These are phyloP conservation scores for Slavum lentiscoides DNA, from an alignment of 2,888 invertebrate genomes.

Conservation along the genomic window DNA sequence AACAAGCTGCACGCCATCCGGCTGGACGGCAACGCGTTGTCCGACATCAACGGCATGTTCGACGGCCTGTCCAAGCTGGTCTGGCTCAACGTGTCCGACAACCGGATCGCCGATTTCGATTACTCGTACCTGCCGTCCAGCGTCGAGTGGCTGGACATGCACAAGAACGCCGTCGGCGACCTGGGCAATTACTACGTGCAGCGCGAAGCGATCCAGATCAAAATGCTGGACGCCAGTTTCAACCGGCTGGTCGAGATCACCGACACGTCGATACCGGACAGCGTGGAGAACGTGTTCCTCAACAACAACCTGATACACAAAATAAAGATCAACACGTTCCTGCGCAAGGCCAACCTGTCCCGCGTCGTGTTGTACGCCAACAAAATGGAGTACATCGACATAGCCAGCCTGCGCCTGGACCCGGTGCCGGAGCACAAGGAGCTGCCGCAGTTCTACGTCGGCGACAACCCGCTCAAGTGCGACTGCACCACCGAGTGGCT, in stretches of 20 bases:
- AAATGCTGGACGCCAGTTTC: slow-evolving; percentile 86
- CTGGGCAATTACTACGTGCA: slow-evolving; percentile 76
- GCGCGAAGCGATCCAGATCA: slow-evolving; percentile 72
- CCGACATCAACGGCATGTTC: slow-evolving; percentile 82
- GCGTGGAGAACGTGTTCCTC: slow-evolving; percentile 81
- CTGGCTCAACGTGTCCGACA: slow-evolving; percentile 91
- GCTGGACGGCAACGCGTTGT: slow-evolving; percentile 81
- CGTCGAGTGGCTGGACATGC: slow-evolving; percentile 86
- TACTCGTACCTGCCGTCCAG: slow-evolving; percentile 82
- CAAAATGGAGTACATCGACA: slow-evolving; percentile 86
- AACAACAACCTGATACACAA: slow-evolving; percentile 85
- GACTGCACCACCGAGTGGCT: slow-evolving; percentile 96
- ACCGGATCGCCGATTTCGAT: slow-evolving; percentile 85
- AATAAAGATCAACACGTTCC: slow-evolving; percentile 86
- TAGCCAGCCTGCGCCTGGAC: slow-evolving; percentile 83
- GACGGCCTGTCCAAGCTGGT: slow-evolving; percentile 79
- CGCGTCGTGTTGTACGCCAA: slow-evolving; percentile 91
- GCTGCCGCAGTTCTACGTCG: slow-evolving; percentile 88
- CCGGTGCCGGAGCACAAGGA: slow-evolving; percentile 77
- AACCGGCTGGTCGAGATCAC: slow-evolving; percentile 81
- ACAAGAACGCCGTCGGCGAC: slow-evolving; percentile 81
- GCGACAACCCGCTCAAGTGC: slow-evolving; percentile 91
- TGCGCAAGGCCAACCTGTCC: slow-evolving; percentile 85
- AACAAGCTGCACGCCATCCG: slow-evolving; percentile 82
- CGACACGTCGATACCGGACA: slow-evolving; percentile 78